Conservation (phyloP, 2,888 invertebrate genomes). For the Rhimphoctona megacephalus region DNA sequence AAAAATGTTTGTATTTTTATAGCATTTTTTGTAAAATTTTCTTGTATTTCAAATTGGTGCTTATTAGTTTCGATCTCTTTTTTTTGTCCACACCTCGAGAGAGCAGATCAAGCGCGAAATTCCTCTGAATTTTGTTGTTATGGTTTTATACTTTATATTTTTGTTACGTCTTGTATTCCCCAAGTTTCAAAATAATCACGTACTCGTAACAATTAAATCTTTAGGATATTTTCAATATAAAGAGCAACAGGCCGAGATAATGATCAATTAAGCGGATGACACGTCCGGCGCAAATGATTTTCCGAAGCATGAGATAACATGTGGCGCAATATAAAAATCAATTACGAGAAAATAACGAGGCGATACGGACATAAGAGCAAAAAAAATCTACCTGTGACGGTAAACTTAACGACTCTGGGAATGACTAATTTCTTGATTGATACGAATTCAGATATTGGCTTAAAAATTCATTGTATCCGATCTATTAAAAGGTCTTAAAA, state of each 20-base stretch:
- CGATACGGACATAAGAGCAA: not conserved
- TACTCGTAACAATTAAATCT: constrained; percentile 18
- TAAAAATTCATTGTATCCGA: not conserved
- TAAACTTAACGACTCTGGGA: not conserved
- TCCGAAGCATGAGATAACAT: constrained; percentile 15
- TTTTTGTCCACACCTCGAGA: not conserved
- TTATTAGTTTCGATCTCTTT: not conserved
- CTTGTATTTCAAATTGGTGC: not conserved
- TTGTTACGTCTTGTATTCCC: not conserved
- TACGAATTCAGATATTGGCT: not conserved
- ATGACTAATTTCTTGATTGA: constrained; percentile 7
- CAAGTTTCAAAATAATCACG: not conserved
- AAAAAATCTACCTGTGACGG: constrained; percentile 3
- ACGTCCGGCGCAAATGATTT: constrained; percentile 7
- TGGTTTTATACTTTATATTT: not conserved
- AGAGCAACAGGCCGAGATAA: constrained; percentile 12
- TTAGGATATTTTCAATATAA: constrained; percentile 30
- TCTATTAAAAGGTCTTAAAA: not conserved
- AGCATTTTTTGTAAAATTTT: not conserved
- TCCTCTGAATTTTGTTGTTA: not conserved
- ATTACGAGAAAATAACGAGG: constrained; percentile 37
- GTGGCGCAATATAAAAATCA: constrained; percentile 40
- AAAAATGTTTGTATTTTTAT: not conserved
- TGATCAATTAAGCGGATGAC: constrained; percentile 19
- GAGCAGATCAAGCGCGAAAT: not conserved